Evolutionary conservation across 2,113 vertebrate genomes (phyloP).

Genomic region (Macquaria ambigua): DNA sequence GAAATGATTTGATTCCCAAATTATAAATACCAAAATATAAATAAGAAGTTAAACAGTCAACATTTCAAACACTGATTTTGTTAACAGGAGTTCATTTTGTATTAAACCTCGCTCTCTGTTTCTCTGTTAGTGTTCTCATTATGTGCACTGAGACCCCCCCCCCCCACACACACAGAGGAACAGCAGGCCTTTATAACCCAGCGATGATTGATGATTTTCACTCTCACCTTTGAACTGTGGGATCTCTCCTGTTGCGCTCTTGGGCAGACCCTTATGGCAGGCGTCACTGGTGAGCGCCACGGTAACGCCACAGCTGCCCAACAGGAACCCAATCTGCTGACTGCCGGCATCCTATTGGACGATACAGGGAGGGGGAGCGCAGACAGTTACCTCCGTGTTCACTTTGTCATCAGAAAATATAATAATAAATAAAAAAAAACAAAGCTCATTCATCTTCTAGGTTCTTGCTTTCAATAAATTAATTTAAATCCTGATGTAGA

Average conservation of each 20-base stretch:
- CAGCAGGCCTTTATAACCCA: not conserved
- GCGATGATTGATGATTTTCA: conserved; percentile 35
- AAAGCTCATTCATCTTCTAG: not conserved
- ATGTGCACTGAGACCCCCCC: not conserved
- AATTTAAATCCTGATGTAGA: not conserved
- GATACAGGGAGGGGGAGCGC: not conserved
- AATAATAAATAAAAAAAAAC: not conserved
- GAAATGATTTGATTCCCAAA: not conserved
- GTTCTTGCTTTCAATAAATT: not conserved
- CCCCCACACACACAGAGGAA: conserved; percentile 17
- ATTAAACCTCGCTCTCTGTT: not conserved
- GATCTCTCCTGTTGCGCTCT: conserved; percentile 97
- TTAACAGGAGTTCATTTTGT: not conserved
- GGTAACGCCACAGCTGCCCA: conserved; percentile 98
- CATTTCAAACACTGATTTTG: no score
- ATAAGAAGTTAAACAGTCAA: not conserved
- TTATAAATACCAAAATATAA: not conserved
- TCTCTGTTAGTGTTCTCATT: not conserved
- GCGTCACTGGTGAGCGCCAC: conserved; percentile 98
- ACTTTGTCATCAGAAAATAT: not conserved
- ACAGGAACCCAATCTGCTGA: conserved; percentile 98
- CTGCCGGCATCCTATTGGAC: conserved; percentile 93
- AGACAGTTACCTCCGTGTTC: not conserved
- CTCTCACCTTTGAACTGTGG: conserved; percentile 94
- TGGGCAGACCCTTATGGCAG: conserved; percentile 98